Evolutionary conservation across 2,888 invertebrate genomes (phyloP).

Genomic region (Galerucella nymphaeae): DNA sequence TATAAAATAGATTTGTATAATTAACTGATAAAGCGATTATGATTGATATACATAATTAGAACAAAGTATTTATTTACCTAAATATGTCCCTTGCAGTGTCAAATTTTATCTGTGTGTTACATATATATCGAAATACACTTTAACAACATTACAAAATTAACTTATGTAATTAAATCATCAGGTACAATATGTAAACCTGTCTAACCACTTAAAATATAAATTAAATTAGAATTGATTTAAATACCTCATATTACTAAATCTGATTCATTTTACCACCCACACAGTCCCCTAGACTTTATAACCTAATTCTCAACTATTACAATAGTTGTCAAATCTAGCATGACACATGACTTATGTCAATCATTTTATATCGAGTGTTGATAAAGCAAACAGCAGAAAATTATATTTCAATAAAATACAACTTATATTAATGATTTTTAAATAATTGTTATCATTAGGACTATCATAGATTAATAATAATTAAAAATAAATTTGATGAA

Average conservation of each 20-base stretch:
- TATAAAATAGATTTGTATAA: not conserved
- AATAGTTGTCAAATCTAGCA: not conserved
- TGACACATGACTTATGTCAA: constrained; percentile 20
- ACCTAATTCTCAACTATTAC: constrained; percentile 30
- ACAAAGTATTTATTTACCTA: constrained; percentile 5
- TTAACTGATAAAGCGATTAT: not conserved
- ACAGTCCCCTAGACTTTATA: constrained; percentile 27
- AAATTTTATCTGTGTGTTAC: not conserved
- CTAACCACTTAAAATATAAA: constrained; percentile 16
- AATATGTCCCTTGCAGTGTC: not conserved
- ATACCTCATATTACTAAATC: constrained; percentile 29
- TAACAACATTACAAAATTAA: constrained; percentile 13
- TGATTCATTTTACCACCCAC: constrained; percentile 33
- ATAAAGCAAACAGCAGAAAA: not conserved
- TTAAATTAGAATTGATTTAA: constrained; percentile 39
- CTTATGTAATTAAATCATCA: constrained; percentile 12
- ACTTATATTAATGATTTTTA: no score
- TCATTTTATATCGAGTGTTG: not conserved
- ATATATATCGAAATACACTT: constrained; percentile 12
- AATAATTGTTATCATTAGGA: no score
- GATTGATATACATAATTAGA: not conserved
- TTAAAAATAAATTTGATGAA: not conserved
- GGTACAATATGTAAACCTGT: constrained; percentile 9
- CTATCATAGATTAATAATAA: no score
- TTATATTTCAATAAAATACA: not conserved